Evolutionary conservation across 1,140 invertebrate species (phyloP).

Genomic region (Halesus radiatus): DNA sequence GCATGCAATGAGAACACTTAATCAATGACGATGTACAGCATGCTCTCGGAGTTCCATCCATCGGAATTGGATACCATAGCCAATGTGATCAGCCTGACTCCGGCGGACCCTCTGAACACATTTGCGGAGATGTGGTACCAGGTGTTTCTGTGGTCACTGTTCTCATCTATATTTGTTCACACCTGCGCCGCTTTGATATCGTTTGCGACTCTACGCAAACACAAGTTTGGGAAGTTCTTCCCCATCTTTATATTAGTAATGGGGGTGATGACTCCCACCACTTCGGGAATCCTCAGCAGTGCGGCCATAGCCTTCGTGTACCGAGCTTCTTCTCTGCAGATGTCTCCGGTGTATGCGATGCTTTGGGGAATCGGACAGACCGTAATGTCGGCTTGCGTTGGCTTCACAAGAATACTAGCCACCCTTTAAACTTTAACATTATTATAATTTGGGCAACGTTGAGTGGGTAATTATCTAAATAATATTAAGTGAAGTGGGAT

Average conservation of each 20-base stretch:
- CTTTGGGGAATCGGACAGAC: conserved; percentile 96
- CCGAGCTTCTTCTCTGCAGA: conserved; percentile 86
- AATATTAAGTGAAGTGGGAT: not conserved
- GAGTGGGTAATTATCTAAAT: conserved; percentile 28
- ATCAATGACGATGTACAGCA: conserved; percentile 67
- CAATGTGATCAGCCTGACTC: conserved; percentile 74
- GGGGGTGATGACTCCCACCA: conserved; percentile 88
- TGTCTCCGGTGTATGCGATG: conserved; percentile 91
- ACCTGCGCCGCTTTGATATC: conserved; percentile 91
- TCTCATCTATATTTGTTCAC: conserved; percentile 94
- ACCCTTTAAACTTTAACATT: conserved; percentile 78
- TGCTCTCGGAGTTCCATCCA: conserved; percentile 72
- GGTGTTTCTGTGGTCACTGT: conserved; percentile 93
- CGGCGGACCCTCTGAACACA: conserved; percentile 73
- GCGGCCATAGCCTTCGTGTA: conserved; percentile 95
- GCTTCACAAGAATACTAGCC: conserved; percentile 92
- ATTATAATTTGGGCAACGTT: conserved; percentile 18
- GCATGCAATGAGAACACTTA: conserved; percentile 40
- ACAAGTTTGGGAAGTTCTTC: conserved; percentile 94
- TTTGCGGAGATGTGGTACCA: conserved; percentile 96
- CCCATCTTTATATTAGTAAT: conserved; percentile 89
- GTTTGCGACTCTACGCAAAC: conserved; percentile 90
- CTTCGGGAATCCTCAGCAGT: conserved; percentile 90
- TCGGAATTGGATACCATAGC: conserved; percentile 76
- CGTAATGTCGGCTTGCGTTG: conserved; percentile 87